Percentiles rank a stretch among this genome's conserved stretches.
Conservation (phyloP, 2,797 vertebrate species). For the Notoglanidium macrostoma region DNA sequence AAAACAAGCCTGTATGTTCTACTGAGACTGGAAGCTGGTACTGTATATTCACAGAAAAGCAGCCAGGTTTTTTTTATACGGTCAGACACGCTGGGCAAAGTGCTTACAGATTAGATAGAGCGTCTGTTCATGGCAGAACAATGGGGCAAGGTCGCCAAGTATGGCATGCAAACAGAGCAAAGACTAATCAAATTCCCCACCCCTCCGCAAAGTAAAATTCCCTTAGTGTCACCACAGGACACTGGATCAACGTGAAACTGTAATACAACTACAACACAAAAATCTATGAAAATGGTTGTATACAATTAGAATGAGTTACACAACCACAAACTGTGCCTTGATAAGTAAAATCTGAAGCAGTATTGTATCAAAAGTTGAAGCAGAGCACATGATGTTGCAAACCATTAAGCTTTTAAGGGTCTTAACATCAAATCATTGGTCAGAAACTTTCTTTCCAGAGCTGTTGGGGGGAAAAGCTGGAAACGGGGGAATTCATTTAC, state of each 20-base stretch:
- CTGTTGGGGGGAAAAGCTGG: too few relatives aligned
- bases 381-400: background rate
- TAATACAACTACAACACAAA: background rate
- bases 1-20: slow-evolving; percentile 18
- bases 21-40: background rate
- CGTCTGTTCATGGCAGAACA: slow-evolving; percentile 26
- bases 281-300: background rate
- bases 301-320: too few relatives aligned
- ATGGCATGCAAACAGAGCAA: slow-evolving; percentile 34
- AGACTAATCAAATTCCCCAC: slow-evolving; percentile 31
- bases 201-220: slow-evolving; percentile 10
- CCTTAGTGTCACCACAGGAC: slow-evolving; percentile 6
- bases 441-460: too few relatives aligned
- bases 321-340: background rate
- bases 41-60: slow-evolving; percentile 6
- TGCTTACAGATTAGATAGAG: slow-evolving; percentile 50
- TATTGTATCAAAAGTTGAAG: background rate
- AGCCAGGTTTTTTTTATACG: slow-evolving; percentile 16
- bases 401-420: too few relatives aligned
- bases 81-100: slow-evolving; percentile 40
- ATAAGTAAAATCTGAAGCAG: background rate
- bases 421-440: too few relatives aligned
- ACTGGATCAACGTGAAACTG: background rate
- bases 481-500: too few relatives aligned
- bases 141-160: slow-evolving; percentile 41